Evolutionary conservation across 2,113 vertebrate species (phyloP).

Genomic region (Thomomys bottae): DNA sequence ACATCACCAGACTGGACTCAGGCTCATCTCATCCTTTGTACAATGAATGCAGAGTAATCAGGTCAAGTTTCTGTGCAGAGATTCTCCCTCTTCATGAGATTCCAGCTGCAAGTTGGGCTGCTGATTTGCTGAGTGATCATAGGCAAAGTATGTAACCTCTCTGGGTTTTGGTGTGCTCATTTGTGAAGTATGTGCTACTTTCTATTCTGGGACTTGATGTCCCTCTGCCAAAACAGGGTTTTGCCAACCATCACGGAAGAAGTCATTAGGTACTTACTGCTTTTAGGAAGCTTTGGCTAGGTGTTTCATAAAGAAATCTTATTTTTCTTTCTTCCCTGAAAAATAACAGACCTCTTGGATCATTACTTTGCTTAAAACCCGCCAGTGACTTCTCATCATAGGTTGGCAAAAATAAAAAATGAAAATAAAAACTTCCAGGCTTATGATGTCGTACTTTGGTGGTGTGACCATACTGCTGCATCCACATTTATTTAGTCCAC

Average conservation of each 20-base stretch:
- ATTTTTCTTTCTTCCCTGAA: conserved; percentile 10
- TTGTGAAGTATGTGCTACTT: neutral
- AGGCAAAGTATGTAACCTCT: neutral
- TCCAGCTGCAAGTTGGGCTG: neutral
- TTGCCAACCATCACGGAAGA: neutral
- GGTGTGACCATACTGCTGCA: neutral
- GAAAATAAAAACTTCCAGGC: neutral
- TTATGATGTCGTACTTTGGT: neutral
- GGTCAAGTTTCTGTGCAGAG: neutral
- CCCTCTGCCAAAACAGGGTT: neutral
- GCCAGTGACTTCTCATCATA: neutral
- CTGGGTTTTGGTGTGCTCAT: neutral
- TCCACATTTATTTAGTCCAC: neutral
- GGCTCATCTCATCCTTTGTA: neutral
- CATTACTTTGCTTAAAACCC: neutral
- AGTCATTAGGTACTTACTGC: neutral
- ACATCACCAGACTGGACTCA: neutral
- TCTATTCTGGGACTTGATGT: neutral
- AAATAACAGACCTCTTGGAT: neutral
- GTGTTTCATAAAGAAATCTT: neutral
- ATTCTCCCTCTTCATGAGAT: neutral
- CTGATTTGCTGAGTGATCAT: neutral
- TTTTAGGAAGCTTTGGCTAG: neutral
- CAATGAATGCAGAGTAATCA: neutral
- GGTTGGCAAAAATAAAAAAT: neutral